These are phyloP conservation scores for Pelochelys cantorii DNA, from an alignment of 2,797 vertebrate genomes.

Conservation along the genomic window DNA sequence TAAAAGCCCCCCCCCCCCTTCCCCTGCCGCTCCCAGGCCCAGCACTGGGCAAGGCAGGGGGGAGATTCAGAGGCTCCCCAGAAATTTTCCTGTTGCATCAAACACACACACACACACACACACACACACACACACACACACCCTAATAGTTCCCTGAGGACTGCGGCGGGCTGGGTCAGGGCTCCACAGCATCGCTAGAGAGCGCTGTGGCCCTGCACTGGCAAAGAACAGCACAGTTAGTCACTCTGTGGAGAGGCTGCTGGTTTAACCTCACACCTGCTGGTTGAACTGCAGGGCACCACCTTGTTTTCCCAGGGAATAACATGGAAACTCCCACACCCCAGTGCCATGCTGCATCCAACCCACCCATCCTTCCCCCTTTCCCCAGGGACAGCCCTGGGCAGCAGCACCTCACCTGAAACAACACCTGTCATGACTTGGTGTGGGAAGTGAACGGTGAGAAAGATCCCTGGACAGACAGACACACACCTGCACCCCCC, in stretches of 20 bases:
- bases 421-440: constrained; percentile 90
- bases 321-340: neutral
- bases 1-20: neutral
- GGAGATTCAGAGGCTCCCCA: neutral
- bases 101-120: too few relatives aligned
- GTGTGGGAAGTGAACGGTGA: constrained; percentile 92
- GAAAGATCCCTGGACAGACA: constrained; percentile 89
- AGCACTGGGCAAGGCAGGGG: neutral
- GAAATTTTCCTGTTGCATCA: neutral
- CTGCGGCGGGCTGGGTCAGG: neutral
- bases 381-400: neutral
- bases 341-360: neutral
- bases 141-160: too few relatives aligned
- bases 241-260: neutral
- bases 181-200: neutral
- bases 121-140: too few relatives aligned
- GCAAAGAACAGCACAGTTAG: neutral
- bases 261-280: neutral
- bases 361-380: neutral
- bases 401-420: constrained; percentile 84
- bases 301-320: neutral
- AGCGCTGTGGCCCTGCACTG: neutral
- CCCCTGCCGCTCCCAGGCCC: too few relatives aligned
- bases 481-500: constrained; percentile 87
- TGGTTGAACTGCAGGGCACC: neutral